A percentile compares a stretch with the other conserved stretches of the same genome.
These are phyloP conservation scores for Cryptotis parvus DNA, from an alignment of 2,113 vertebrate genomes.

Conservation along the genomic window DNA sequence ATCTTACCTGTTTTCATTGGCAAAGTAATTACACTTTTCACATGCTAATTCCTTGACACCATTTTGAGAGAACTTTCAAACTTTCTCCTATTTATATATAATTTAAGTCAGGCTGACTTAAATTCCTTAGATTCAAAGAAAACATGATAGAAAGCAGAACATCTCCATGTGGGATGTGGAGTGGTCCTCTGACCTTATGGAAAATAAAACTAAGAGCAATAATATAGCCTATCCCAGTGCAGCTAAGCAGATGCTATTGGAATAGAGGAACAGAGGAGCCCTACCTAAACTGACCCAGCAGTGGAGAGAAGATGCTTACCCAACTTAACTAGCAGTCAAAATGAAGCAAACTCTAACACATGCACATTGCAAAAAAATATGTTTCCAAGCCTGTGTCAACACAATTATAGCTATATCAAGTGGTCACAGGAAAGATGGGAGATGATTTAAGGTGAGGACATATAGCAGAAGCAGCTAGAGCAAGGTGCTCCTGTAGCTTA, in stretches of 20 bases:
- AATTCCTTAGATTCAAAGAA: background rate
- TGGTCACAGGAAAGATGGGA: background rate
- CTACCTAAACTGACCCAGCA: background rate
- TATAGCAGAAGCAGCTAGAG: background rate
- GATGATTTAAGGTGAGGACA: background rate
- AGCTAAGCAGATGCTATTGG: background rate
- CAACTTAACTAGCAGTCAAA: background rate
- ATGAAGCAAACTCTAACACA: background rate
- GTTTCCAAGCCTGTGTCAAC: background rate
- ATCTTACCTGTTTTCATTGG: background rate
- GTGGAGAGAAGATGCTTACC: background rate
- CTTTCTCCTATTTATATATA: background rate
- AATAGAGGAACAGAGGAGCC: background rate
- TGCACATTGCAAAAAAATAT: background rate
- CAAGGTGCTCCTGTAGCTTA: background rate
- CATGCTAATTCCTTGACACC: background rate
- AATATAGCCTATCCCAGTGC: rapidly evolving
- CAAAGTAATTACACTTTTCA: slow-evolving; percentile 26
- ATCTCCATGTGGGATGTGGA: background rate
- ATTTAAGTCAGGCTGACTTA: too few relatives aligned
- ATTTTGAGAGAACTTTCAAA: slow-evolving; percentile 33
- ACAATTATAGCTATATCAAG: background rate
- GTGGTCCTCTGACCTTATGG: background rate
- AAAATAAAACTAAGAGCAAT: background rate
- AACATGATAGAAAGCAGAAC: background rate